A percentile compares a stretch with the other conserved stretches of the same genome.
phyloP scores from a whole-genome alignment of 2,888 invertebrate species.

The Sarcophaga carnaria region DNA sequence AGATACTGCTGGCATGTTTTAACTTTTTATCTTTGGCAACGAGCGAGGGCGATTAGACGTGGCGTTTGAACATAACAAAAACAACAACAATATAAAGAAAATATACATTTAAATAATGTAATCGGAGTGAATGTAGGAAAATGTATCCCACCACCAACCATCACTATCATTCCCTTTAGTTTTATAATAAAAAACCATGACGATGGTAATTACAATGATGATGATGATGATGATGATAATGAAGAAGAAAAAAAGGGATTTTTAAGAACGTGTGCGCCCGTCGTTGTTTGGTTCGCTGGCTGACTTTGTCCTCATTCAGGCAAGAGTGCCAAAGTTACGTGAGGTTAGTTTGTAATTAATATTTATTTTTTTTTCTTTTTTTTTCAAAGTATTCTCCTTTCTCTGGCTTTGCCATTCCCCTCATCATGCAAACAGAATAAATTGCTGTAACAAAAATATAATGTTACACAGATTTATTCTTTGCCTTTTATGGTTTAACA shows the following conservation, averaged over 20 bases:
- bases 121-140: conserved; percentile 60
- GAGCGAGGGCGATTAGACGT: conserved; percentile 61
- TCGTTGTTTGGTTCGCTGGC: conserved; percentile 10
- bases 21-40: conserved; percentile 51
- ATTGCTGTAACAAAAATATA: conserved; percentile 55
- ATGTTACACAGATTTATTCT: conserved; percentile 61
- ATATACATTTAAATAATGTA: conserved; percentile 43
- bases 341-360: conserved; percentile 70
- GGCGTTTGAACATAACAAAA: conserved; percentile 31
- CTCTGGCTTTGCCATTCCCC: background rate
- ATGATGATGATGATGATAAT: no score
- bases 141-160: conserved; percentile 38
- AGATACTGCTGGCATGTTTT: conserved; percentile 50
- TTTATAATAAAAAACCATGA: conserved; percentile 17
- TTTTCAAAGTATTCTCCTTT: background rate
- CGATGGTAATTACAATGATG: background rate
- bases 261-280: conserved; percentile 63
- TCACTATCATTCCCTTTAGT: conserved; percentile 7
- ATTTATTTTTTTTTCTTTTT: conserved; percentile 42
- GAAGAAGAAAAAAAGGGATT: conserved; percentile 39
- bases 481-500: conserved; percentile 40
- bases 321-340: conserved; percentile 68
- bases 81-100: background rate
- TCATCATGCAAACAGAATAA: conserved; percentile 15
- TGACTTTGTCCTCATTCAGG: conserved; percentile 64